Conservation (phyloP, 1,140 invertebrate genomes). For the Popillia japonica region DNA sequence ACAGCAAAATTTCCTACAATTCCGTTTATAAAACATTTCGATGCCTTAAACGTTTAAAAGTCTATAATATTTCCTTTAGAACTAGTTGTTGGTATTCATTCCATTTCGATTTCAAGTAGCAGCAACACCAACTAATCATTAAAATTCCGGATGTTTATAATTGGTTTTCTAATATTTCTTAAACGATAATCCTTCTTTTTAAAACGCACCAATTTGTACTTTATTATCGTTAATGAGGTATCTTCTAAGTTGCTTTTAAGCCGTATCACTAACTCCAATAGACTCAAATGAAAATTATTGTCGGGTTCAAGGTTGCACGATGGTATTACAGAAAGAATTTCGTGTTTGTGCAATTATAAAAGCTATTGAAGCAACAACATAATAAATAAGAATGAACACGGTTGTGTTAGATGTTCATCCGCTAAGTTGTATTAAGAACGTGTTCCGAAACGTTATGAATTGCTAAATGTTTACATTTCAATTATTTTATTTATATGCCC, state of each 20-base stretch:
- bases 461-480: no score
- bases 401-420: not conserved
- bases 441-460: no score
- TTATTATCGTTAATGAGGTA: not conserved
- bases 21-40: no score
- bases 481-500: no score
- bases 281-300: not conserved
- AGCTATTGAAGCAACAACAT: not conserved
- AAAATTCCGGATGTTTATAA: not conserved
- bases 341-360: not conserved
- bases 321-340: not conserved
- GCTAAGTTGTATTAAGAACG: no score
- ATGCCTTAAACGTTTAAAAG: no score
- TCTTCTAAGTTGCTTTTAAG: not conserved
- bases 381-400: not conserved
- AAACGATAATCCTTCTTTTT: not conserved
- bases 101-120: not conserved
- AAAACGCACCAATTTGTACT: not conserved
- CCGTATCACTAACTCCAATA: not conserved
- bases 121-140: not conserved
- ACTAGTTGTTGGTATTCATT: not conserved
- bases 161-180: not conserved
- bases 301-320: not conserved
- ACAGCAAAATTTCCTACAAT: no score
- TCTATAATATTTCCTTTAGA: not conserved